Evolutionary conservation across 2,113 vertebrate genomes (phyloP).

Genomic region (Saccopteryx leptura): DNA sequence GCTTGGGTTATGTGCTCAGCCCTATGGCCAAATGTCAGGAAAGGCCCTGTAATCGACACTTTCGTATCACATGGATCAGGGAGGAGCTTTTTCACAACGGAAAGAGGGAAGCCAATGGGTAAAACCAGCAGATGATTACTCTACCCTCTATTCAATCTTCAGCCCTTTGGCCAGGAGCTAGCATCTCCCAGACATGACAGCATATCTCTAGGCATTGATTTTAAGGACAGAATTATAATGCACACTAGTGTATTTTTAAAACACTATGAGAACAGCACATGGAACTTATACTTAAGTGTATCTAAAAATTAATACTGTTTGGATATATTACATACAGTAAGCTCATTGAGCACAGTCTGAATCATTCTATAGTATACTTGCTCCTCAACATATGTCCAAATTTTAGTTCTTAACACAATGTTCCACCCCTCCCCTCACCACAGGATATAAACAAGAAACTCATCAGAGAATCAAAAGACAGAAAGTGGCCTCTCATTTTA

Average conservation of each 20-base stretch:
- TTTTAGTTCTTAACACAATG: not conserved
- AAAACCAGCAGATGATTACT: not conserved
- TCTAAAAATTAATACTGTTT: not conserved
- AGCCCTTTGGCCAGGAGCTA: not conserved
- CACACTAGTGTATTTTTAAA: slow-evolving; percentile 19
- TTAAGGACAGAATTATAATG: slow-evolving; percentile 17
- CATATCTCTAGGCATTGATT: not conserved
- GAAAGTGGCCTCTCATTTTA: not conserved
- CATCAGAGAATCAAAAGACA: not conserved
- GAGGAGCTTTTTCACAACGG: not conserved
- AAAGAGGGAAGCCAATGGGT: not conserved
- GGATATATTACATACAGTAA: not conserved
- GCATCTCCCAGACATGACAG: not conserved
- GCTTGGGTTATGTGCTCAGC: not conserved
- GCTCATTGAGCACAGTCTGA: not conserved
- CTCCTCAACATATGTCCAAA: not conserved
- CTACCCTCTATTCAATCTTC: not conserved
- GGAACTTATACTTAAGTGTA: not conserved
- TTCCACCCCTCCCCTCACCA: not conserved
- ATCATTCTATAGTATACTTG: not conserved
- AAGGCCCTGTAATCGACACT: not conserved
- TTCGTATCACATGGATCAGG: not conserved
- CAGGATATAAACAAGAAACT: slow-evolving; percentile 17
- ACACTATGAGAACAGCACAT: not conserved
- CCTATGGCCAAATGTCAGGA: not conserved